These are phyloP conservation scores for Tetranychus urticae DNA, from an alignment of 1,140 invertebrate genomes.

Conservation along the genomic window DNA sequence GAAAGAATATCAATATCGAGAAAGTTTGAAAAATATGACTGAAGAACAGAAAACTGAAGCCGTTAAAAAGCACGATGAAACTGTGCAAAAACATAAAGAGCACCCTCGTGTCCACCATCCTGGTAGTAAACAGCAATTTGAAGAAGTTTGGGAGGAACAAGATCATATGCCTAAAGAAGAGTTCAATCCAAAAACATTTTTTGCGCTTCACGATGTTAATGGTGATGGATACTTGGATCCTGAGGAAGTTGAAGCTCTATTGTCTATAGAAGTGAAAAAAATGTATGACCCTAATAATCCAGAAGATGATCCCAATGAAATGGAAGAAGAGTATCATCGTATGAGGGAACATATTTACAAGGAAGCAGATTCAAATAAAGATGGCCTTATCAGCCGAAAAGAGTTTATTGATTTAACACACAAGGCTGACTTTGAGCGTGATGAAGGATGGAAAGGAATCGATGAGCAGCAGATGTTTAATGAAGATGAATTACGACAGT, in stretches of 20 bases:
- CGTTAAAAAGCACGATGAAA: slow-evolving; percentile 34
- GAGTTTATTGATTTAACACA: slow-evolving; percentile 72
- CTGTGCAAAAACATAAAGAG: slow-evolving; percentile 62
- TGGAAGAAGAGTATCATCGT: slow-evolving; percentile 86
- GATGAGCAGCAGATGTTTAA: slow-evolving; percentile 36
- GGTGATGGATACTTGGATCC: slow-evolving; percentile 83
- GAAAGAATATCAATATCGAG: slow-evolving; percentile 67
- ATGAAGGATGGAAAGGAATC: slow-evolving; percentile 62
- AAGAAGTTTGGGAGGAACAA: slow-evolving; percentile 95
- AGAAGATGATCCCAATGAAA: slow-evolving; percentile 53
- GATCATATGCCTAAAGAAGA: slow-evolving; percentile 72
- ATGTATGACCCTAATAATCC: slow-evolving; percentile 55
- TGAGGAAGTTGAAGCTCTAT: slow-evolving; percentile 85
- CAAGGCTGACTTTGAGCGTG: slow-evolving; percentile 53
- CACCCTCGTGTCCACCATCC: slow-evolving; percentile 51
- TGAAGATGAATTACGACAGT: background rate
- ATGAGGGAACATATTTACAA: slow-evolving; percentile 93
- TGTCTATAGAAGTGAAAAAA: slow-evolving; percentile 39
- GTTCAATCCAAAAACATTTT: slow-evolving; percentile 90
- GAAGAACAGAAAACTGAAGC: slow-evolving; percentile 21
- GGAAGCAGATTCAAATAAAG: slow-evolving; percentile 65
- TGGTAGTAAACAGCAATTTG: slow-evolving; percentile 71
- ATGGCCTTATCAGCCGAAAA: slow-evolving; percentile 68
- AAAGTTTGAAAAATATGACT: slow-evolving; percentile 40
- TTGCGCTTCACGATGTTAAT: slow-evolving; percentile 81